Conservation (phyloP, 2,888 invertebrate genomes). For the Drosophila dives region DNA sequence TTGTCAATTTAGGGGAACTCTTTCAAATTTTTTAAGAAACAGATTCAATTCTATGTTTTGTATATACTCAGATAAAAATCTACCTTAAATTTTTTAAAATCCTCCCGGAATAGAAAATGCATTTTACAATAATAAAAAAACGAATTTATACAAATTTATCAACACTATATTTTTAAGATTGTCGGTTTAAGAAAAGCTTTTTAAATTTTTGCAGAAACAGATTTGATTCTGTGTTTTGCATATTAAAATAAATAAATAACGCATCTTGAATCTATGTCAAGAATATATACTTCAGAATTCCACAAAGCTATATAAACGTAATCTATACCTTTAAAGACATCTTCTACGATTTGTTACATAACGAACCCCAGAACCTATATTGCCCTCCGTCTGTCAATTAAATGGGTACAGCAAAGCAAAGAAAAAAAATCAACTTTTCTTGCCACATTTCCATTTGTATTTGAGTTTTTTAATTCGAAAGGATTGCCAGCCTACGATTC, state of each 20-base stretch:
- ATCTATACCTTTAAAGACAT: background rate
- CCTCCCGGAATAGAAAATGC: too few relatives aligned
- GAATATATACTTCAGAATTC: background rate
- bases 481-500: slow-evolving; percentile 50
- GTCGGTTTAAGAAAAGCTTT: too few relatives aligned
- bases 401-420: background rate
- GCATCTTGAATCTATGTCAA: background rate
- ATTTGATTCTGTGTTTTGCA: too few relatives aligned
- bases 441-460: slow-evolving; percentile 40
- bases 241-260: background rate
- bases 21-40: too few relatives aligned
- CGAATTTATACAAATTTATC: too few relatives aligned
- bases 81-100: too few relatives aligned
- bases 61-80: too few relatives aligned
- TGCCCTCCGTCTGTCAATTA: background rate
- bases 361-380: too few relatives aligned
- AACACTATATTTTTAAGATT: too few relatives aligned
- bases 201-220: too few relatives aligned
- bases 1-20: background rate
- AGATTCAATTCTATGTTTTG: too few relatives aligned
- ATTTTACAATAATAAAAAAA: too few relatives aligned
- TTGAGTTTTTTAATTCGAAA: slow-evolving; percentile 50
- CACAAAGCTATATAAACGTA: background rate
- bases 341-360: background rate
- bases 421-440: slow-evolving; percentile 7